Evolutionary conservation across 2,888 invertebrate genomes (phyloP), one percentile per base, ranked within the genome.

Genomic region (Gibbula magus): DNA sequence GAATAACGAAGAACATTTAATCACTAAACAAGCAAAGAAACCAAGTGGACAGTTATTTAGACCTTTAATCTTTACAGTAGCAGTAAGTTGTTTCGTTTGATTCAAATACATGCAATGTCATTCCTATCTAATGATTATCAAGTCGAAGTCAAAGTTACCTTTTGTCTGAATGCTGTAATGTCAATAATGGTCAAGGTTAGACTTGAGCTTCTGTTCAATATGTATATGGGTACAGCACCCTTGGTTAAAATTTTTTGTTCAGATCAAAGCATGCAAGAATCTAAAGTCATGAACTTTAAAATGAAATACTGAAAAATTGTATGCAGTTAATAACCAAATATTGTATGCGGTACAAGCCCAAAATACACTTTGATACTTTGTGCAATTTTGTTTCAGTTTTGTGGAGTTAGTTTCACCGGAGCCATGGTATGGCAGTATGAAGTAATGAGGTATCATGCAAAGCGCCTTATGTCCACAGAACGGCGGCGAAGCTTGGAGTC

Each of bases 351-450:
- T n/a, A n/a, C n/a, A n/a, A n/a, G n/a, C n/a, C n/a, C n/a, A n/a
- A n/a, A n/a, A n/a, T n/a, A n/a, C n/a, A n/a, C n/a, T 10, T 13
- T 10, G 13, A 45, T 53, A 52, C 16, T 7, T 56, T 8, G 7
- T 18, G 1, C 4, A 52, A 7, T 16, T 25, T 32, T 74, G 20
- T 25, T 77, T 22, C 80, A 85, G 85, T 79, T 82, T 8, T 82
- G 82, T 67, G 78, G 87, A 35, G 78, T 75, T 22, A 95, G 96
- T 90, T 94, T 97, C 90, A 94, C 95, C 35, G 96, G 96, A 22
- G 96, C 96, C 86, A 95, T 96, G 22, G 95, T 98, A 85, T 96
- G 96, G 96, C 96, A 98, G 93, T 98, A 98, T 94, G 98, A 98
- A 93, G 94, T 93, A 80, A 91, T 94, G 85, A 89, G 94, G 79